Evolutionary conservation across 2,888 invertebrate genomes (phyloP).

Genomic region (Empis livida): DNA sequence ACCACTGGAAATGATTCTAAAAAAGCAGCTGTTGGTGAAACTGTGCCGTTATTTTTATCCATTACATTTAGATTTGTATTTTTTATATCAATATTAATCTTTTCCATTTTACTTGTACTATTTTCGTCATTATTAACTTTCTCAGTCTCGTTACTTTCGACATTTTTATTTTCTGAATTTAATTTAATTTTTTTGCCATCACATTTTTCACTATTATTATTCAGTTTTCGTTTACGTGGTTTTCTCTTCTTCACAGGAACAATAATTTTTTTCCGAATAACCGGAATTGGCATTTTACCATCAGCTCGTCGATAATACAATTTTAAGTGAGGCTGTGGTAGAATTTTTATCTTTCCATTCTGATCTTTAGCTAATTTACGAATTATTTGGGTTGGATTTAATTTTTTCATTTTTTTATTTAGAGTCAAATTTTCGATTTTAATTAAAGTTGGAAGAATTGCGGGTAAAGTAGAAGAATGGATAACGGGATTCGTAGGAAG

Average conservation of each 20-base stretch:
- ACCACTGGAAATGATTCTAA: constrained; percentile 49
- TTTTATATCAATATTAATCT: not conserved
- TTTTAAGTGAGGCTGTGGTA: constrained; percentile 10
- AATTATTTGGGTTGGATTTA: not conserved
- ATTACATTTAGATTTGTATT: not conserved
- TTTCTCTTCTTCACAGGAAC: constrained; percentile 4
- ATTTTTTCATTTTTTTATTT: too few relatives aligned
- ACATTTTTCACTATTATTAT: not conserved
- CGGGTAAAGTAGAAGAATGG: too few relatives aligned
- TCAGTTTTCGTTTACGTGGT: constrained; percentile 2
- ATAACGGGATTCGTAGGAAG: too few relatives aligned
- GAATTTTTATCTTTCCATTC: constrained; percentile 9
- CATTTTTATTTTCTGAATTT: constrained; percentile 4
- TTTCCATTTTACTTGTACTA: not conserved
- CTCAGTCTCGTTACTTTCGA: constrained; percentile 2
- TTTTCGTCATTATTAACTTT: not conserved
- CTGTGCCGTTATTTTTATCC: constrained; percentile 21
- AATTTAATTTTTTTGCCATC: not conserved
- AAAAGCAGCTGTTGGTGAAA: constrained; percentile 53
- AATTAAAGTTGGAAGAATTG: too few relatives aligned
- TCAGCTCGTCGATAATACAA: constrained; percentile 8
- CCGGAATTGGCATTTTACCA: constrained; percentile 12
- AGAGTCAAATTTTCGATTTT: too few relatives aligned
- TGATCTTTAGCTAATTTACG: constrained; percentile 5
- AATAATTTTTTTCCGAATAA: constrained; percentile 5